These are phyloP conservation scores for Metalampra italica DNA, from an alignment of 2,888 invertebrate genomes.

Conservation along the genomic window DNA sequence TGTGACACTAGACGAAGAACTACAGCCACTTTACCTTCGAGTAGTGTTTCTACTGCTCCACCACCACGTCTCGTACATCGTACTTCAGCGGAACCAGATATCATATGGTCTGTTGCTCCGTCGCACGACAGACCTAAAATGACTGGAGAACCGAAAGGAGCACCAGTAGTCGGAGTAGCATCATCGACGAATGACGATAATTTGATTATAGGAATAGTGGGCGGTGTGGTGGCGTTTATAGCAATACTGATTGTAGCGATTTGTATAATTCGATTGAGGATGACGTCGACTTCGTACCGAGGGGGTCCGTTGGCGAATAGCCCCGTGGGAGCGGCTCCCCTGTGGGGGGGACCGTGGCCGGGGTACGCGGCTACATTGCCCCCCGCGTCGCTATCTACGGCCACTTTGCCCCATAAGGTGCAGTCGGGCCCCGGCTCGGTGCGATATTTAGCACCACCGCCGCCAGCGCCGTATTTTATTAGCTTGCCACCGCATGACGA, in stretches of 20 bases:
- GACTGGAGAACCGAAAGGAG: slow-evolving; percentile 79
- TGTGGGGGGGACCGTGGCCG: slow-evolving; percentile 76
- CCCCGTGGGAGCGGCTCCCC: slow-evolving; percentile 79
- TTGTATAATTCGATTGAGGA: slow-evolving; percentile 88
- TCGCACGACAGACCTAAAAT: slow-evolving; percentile 79
- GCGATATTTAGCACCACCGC: slow-evolving; percentile 79
- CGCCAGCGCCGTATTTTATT: slow-evolving; percentile 82
- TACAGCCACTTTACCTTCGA: slow-evolving; percentile 53
- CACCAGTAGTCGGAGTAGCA: slow-evolving; percentile 74
- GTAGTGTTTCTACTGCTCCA: slow-evolving; percentile 62
- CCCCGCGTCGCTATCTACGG: slow-evolving; percentile 78
- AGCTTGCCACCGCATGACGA: slow-evolving; percentile 81
- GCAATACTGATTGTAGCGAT: slow-evolving; percentile 92
- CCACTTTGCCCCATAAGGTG: slow-evolving; percentile 83
- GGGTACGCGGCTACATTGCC: slow-evolving; percentile 80
- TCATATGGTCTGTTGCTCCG: slow-evolving; percentile 93
- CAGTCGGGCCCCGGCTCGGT: slow-evolving; percentile 73
- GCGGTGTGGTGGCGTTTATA: slow-evolving; percentile 94
- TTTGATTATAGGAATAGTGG: slow-evolving; percentile 96
- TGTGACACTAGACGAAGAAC: slow-evolving; percentile 83
- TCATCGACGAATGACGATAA: slow-evolving; percentile 91
- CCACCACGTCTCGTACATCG: slow-evolving; percentile 77
- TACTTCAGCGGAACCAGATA: slow-evolving; percentile 88
- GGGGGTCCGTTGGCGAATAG: slow-evolving; percentile 83
- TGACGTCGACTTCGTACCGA: slow-evolving; percentile 83